A percentile compares a stretch with the other conserved stretches of the same genome.
These are phyloP conservation scores for Gobiocypris rarus DNA, from an alignment of 2,113 vertebrate species.

Conservation along the genomic window DNA sequence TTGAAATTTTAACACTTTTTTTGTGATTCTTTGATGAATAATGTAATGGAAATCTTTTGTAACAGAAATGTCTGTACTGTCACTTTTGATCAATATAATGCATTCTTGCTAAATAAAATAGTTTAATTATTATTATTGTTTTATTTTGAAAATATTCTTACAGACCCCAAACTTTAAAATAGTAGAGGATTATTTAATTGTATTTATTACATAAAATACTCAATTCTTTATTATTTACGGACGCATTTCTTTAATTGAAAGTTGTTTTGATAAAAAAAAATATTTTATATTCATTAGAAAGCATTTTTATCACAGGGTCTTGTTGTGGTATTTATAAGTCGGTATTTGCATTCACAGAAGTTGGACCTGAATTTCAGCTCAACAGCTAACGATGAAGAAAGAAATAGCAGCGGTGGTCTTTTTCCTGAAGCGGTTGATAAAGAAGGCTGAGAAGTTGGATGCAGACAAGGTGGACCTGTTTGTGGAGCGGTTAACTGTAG, in stretches of 20 bases:
- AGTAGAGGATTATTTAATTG: background rate
- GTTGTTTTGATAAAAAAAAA: background rate
- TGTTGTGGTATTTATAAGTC: background rate
- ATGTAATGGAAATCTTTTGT: background rate
- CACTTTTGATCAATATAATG: too few relatives aligned
- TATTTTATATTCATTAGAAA: too few relatives aligned
- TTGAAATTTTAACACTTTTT: background rate
- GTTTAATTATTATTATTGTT: too few relatives aligned
- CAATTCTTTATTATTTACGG: background rate
- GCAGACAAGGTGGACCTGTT: conserved; percentile 70
- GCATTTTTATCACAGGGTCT: background rate
- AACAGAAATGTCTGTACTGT: background rate
- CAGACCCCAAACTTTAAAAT: too few relatives aligned
- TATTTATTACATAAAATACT: background rate
- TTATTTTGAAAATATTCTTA: background rate
- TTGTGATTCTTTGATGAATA: background rate
- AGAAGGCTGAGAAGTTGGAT: conserved; percentile 66
- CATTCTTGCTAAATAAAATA: too few relatives aligned
- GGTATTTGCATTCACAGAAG: conserved; percentile 47
- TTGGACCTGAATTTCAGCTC: conserved; percentile 48
- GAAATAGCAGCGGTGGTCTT: conserved; percentile 79
- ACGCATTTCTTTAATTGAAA: background rate
- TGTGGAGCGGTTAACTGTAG: conserved; percentile 70
- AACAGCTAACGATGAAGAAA: conserved; percentile 72
- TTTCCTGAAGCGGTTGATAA: conserved; percentile 75